Conservation (phyloP, 2,113 vertebrate genomes). For the Scopus umbretta region DNA sequence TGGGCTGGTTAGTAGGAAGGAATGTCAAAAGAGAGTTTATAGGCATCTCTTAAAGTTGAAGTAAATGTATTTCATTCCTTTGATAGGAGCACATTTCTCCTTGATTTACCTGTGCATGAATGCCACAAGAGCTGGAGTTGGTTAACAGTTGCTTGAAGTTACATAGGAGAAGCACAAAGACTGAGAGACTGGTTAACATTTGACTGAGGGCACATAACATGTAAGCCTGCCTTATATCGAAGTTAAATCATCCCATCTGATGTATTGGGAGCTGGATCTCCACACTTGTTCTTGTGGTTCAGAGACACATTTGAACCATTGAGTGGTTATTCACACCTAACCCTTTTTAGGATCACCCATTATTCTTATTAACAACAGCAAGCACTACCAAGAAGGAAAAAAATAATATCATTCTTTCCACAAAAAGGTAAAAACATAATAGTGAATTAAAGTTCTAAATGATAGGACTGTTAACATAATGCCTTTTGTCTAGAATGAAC, state of each 20-base stretch:
- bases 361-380: neutral
- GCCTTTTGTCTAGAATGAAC: conserved; percentile 62
- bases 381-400: neutral
- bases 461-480: conserved; percentile 68
- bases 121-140: neutral
- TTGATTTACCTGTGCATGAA: conserved; percentile 19
- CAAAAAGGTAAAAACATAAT: conserved; percentile 46
- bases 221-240: neutral
- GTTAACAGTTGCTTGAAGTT: neutral
- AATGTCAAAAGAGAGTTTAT: conserved; percentile 23
- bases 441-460: conserved; percentile 66
- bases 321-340: conserved; percentile 8
- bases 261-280: neutral
- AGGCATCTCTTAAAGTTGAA: neutral
- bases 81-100: neutral
- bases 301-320: neutral
- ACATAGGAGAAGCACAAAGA: neutral
- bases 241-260: neutral
- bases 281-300: neutral
- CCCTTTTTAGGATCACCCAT: neutral
- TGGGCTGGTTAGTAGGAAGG: neutral
- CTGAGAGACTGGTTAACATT: neutral
- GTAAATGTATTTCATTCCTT: conserved; percentile 15
- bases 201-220: neutral
- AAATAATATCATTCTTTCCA: neutral